Base-by-base conservation (phyloP, 2,113 vertebrate species). In the Myiozetetes cayanensis region DNA sequence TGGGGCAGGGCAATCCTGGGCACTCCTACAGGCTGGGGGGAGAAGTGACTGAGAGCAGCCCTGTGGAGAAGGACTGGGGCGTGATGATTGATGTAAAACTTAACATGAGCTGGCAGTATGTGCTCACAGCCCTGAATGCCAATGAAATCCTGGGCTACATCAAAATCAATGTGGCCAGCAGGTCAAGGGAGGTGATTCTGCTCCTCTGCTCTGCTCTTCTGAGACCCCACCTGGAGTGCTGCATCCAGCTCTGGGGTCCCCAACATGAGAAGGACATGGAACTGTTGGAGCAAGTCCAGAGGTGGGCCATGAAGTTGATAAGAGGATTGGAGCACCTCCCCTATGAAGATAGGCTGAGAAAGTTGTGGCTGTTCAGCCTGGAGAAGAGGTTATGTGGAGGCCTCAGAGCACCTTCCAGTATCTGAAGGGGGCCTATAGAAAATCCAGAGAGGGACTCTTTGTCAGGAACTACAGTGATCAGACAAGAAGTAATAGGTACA, bases 291-390 rank as follows among this genome's bases (percentile, higher is more conserved):
- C 11, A 41, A 41, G 39, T 41, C 12, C 39, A 41, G 39, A 41
- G 39, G 39, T 10, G 39, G 39, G 39, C 39, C 39, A 43, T 43
- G 43, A 43, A 43, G 43, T 16, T 43, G 43, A 43, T 43, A 43
- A 43, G 44, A 43, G 31, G 13, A 10, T 31, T 21, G 31, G 7
- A 76, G 7, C 21, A 21, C 7, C 5, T 6, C 2, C 2, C 3
- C 43, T 21, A 0, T 3, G 8, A 58, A 2, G 21, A 25, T 0
- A 2, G 10, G 25, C 44, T 67, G 71, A 35, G 44, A 14, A 30
- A 14, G 20, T 2, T 20, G 35, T 20, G 59, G 15, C 16, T 76
- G 16, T 6, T 66, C 35, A 50, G 43, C 43, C 61, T 49, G 52
- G 43, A 30, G 61, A n/a, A 49, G 35, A 30, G 30, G 15, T 28